Evolutionary conservation across 1,140 invertebrate species (phyloP).

Genomic region (Holcopasites calliopsidis): DNA sequence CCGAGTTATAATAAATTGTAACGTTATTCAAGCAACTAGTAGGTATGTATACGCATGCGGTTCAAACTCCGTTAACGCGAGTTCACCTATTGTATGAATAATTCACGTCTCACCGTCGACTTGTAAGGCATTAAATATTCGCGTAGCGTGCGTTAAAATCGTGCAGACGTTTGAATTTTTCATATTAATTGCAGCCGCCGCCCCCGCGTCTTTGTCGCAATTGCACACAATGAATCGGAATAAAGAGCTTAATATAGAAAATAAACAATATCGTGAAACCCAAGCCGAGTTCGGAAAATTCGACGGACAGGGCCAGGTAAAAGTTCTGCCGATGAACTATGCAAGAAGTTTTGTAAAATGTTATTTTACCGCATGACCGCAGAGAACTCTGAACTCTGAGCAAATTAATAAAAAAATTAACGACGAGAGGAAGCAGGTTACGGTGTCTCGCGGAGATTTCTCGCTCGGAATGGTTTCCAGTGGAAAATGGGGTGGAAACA

Average conservation of each 20-base stretch:
- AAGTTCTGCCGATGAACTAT: neutral
- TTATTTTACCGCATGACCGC: neutral
- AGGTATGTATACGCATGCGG: slow-evolving; percentile 7
- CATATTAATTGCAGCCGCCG: neutral
- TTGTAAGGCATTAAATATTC: slow-evolving; percentile 40
- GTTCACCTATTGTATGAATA: slow-evolving; percentile 40
- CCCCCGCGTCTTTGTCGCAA: neutral
- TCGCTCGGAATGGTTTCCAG: neutral
- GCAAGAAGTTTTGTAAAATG: neutral
- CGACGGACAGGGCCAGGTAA: neutral
- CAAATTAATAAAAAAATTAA: slow-evolving; percentile 40
- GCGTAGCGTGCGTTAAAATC: slow-evolving; percentile 22
- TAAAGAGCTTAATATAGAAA: no score
- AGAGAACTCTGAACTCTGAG: neutral
- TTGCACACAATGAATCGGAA: neutral
- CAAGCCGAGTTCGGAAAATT: neutral
- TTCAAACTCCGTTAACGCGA: slow-evolving; percentile 31
- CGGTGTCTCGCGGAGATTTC: neutral
- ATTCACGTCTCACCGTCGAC: slow-evolving; percentile 27
- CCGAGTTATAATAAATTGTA: slow-evolving; percentile 34
- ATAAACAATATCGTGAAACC: no score
- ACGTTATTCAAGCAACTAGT: slow-evolving; percentile 2
- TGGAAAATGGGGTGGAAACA: slow-evolving; percentile 11
- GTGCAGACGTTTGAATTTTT: slow-evolving; percentile 31
- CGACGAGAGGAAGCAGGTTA: neutral